A percentile compares a stretch with the other conserved stretches of the same genome.
phyloP scores from a whole-genome alignment of 2,888 invertebrate species.

The Petrophora chlorosata region DNA sequence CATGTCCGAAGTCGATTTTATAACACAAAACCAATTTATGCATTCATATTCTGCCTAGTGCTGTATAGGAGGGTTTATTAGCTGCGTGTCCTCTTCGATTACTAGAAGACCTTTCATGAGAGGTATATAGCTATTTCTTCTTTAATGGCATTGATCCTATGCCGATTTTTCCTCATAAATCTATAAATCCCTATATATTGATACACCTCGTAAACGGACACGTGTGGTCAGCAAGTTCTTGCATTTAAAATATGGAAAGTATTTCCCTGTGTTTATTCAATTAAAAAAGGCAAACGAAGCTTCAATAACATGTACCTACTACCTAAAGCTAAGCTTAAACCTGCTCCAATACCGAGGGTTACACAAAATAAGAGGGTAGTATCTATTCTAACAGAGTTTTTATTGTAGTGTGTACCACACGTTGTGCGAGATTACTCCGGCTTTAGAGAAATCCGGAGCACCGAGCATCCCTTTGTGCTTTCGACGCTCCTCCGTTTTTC shows the following conservation, averaged over 20 bases:
- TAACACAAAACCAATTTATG: constrained; percentile 7
- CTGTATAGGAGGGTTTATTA: too few relatives aligned
- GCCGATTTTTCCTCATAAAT: too few relatives aligned
- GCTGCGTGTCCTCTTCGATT: too few relatives aligned
- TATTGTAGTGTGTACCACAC: constrained; percentile 47
- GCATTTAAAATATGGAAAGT: too few relatives aligned
- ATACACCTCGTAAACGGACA: too few relatives aligned
- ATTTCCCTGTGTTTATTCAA: constrained; percentile 9
- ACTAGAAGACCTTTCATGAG: too few relatives aligned
- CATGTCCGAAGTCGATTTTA: not conserved
- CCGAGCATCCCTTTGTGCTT: constrained; percentile 57
- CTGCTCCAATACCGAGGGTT: constrained; percentile 26
- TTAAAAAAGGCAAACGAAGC: constrained; percentile 22
- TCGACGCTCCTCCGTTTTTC: constrained; percentile 60
- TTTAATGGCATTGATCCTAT: not conserved
- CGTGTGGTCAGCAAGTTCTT: too few relatives aligned
- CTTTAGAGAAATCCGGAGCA: constrained; percentile 57
- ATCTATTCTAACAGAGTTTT: constrained; percentile 41
- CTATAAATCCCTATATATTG: too few relatives aligned
- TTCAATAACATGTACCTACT: constrained; percentile 23
- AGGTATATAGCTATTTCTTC: too few relatives aligned
- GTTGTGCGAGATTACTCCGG: constrained; percentile 56
- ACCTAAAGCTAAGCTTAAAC: constrained; percentile 25
- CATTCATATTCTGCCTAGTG: constrained; percentile 3
- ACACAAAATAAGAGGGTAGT: constrained; percentile 34